Evolutionary conservation across 2,113 vertebrate genomes (phyloP).

Genomic region (Tachysurus fulvidraco): DNA sequence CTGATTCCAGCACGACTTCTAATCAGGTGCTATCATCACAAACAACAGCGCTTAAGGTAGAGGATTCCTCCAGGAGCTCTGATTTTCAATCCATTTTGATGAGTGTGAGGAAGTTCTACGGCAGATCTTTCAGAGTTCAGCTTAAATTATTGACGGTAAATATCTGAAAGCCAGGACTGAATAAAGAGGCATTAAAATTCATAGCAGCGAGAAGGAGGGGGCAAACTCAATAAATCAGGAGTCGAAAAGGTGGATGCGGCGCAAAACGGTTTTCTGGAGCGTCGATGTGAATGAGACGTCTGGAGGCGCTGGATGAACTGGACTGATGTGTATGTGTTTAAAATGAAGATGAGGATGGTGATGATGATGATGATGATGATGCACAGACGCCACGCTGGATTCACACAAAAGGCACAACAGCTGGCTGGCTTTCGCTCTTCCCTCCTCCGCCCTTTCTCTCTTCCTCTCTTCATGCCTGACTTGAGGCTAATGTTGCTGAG

Average conservation of each 20-base stretch:
- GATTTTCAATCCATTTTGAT: conserved; percentile 45
- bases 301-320: neutral
- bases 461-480: conserved; percentile 76
- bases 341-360: neutral
- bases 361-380: conserved; percentile 26
- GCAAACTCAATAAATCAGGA: conserved; percentile 63
- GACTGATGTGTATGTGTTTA: neutral
- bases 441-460: conserved; percentile 50
- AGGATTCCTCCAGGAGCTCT: conserved; percentile 23
- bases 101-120: conserved; percentile 1
- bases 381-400: conserved; percentile 74
- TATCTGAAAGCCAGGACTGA: conserved; percentile 19
- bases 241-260: conserved; percentile 32
- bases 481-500: conserved; percentile 81
- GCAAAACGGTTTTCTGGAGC: conserved; percentile 63
- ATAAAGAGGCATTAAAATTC: conserved; percentile 47
- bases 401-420: conserved; percentile 78
- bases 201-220: conserved; percentile 6
- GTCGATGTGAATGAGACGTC: conserved; percentile 46
- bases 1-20: conserved; percentile 70
- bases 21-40: conserved; percentile 65
- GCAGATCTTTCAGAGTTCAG: conserved; percentile 22
- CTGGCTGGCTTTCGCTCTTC: conserved; percentile 64
- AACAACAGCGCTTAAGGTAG: conserved; percentile 26
- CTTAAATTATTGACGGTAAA: conserved; percentile 46